These are phyloP conservation scores for Euschistus heros DNA, from an alignment of 1,140 invertebrate genomes.

Conservation along the genomic window DNA sequence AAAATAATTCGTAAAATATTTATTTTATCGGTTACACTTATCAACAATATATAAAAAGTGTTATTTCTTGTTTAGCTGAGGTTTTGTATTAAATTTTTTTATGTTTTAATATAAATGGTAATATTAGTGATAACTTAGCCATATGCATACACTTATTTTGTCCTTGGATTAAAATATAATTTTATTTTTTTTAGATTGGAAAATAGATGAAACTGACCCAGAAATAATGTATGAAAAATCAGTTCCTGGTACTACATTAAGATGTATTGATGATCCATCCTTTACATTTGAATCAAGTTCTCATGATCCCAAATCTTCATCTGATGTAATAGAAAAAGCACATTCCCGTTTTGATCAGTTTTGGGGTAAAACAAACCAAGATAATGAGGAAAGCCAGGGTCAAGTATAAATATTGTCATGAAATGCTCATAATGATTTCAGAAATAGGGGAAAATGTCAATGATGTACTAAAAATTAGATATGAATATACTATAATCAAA, in stretches of 20 bases:
- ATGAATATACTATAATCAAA: too few relatives aligned
- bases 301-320: conserved; percentile 7
- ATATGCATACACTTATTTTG: too few relatives aligned
- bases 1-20: too few relatives aligned
- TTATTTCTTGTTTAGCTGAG: too few relatives aligned
- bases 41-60: too few relatives aligned
- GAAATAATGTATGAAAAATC: conserved; percentile 5
- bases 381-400: conserved; percentile 7
- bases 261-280: conserved; percentile 16
- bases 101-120: too few relatives aligned
- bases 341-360: conserved; percentile 13
- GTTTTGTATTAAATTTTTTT: too few relatives aligned
- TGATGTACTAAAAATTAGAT: too few relatives aligned
- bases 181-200: conserved; percentile 5
- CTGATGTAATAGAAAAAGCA: conserved; percentile 12
- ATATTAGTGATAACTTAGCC: too few relatives aligned
- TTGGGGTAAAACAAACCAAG: conserved; percentile 17
- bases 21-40: too few relatives aligned
- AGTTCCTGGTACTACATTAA: conserved; percentile 15
- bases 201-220: neutral
- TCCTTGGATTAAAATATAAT: too few relatives aligned
- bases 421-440: conserved; percentile 16
- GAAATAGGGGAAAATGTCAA: too few relatives aligned
- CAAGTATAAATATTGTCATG: neutral
- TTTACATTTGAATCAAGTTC: conserved; percentile 12